These are phyloP conservation scores for Helleia helle DNA, from an alignment of 2,888 invertebrate species.

Conservation along the genomic window DNA sequence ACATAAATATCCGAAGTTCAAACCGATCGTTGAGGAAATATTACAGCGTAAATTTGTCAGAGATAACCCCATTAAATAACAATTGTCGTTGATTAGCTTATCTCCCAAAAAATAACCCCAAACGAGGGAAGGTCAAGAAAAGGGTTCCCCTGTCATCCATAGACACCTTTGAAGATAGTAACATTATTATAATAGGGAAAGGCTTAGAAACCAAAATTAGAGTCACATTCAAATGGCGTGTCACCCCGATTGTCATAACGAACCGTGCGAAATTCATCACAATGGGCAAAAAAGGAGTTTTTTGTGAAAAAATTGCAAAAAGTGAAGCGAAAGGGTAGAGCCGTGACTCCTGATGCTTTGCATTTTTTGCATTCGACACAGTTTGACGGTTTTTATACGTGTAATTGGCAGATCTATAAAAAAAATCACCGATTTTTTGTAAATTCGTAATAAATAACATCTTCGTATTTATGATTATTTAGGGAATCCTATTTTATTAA, in stretches of 20 bases:
- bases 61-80: constrained; percentile 18
- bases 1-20: too few relatives aligned
- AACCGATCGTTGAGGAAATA: too few relatives aligned
- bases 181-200: constrained; percentile 42
- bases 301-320: constrained; percentile 27
- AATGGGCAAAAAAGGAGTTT: constrained; percentile 34
- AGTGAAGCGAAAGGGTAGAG: constrained; percentile 34
- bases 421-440: too few relatives aligned
- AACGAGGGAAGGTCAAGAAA: constrained; percentile 46
- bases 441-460: too few relatives aligned
- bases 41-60: too few relatives aligned
- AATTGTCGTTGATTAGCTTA: constrained; percentile 37
- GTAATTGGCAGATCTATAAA: too few relatives aligned
- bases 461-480: too few relatives aligned
- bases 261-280: constrained; percentile 67
- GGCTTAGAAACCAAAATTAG: constrained; percentile 64
- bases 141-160: constrained; percentile 49
- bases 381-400: constrained; percentile 17
- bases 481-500: too few relatives aligned
- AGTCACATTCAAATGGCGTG: constrained; percentile 56
- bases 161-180: constrained; percentile 50
- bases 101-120: constrained; percentile 35
- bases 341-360: constrained; percentile 16
- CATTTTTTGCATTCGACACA: constrained; percentile 15
- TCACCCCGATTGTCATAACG: constrained; percentile 47